Percentiles rank a stretch among this genome's conserved stretches.
Conservation (phyloP, 2,797 vertebrate genomes). For the Ispidina lecontei region DNA sequence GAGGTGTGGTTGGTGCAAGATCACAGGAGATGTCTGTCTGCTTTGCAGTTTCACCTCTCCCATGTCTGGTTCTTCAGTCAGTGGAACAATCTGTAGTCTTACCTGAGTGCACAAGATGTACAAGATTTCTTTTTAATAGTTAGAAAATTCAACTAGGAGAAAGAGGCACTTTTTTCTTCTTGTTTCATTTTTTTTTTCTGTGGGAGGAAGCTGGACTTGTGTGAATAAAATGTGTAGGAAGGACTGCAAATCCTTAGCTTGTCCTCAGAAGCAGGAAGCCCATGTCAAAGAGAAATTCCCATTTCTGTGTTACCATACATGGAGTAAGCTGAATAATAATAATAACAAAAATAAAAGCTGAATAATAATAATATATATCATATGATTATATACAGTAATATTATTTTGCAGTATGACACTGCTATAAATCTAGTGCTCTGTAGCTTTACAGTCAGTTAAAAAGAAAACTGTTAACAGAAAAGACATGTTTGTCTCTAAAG, state of each 20-base stretch:
- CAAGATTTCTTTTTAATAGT: neutral
- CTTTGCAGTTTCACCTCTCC: neutral
- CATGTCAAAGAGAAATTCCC: neutral
- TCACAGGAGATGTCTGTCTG: neutral
- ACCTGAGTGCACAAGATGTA: neutral
- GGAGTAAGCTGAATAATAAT: neutral
- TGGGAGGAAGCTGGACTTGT: neutral
- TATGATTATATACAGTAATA: neutral
- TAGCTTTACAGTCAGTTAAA: neutral
- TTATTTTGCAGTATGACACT: neutral
- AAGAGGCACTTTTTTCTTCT: neutral
- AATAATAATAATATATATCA: no score
- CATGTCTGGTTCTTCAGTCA: neutral
- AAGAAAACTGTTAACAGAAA: neutral
- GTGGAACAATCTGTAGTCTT: neutral
- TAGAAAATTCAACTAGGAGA: neutral
- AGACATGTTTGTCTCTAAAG: neutral
- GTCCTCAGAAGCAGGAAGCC: neutral
- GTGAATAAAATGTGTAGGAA: neutral
- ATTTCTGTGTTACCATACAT: neutral
- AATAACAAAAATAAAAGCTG: neutral
- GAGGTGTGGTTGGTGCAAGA: neutral
- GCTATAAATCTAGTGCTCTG: neutral
- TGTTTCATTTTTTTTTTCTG: neutral
- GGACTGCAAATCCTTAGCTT: neutral